These are phyloP conservation scores for Spatulosminthurus flaviceps DNA, from an alignment of 2,888 invertebrate species.

Conservation along the genomic window DNA sequence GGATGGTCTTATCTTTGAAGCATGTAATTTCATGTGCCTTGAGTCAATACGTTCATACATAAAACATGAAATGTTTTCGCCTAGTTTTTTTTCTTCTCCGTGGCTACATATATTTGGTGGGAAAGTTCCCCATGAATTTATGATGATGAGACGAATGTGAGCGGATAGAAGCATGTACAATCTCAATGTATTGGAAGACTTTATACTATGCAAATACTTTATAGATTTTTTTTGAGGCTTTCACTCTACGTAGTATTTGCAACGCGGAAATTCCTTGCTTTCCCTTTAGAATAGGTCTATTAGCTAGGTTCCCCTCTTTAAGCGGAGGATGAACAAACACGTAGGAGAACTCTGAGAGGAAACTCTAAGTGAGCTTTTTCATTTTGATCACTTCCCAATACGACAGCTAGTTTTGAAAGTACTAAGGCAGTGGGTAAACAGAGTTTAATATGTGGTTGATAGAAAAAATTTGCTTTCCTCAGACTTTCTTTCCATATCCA, in stretches of 20 bases:
- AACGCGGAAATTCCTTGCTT: background rate
- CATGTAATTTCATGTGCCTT: background rate
- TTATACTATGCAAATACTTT: background rate
- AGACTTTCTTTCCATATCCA: background rate
- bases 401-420: background rate
- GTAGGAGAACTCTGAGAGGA: too few relatives aligned
- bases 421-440: background rate
- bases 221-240: background rate
- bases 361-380: background rate
- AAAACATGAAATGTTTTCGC: background rate
- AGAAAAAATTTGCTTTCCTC: background rate
- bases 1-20: background rate
- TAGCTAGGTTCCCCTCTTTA: background rate
- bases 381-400: background rate
- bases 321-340: too few relatives aligned
- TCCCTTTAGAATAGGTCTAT: background rate
- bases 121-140: conserved; percentile 7
- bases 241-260: too few relatives aligned
- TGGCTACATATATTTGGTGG: background rate
- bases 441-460: background rate
- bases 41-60: background rate
- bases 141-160: conserved; percentile 12
- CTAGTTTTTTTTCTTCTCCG: background rate
- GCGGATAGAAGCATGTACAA: background rate
- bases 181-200: background rate